phyloP scores from a whole-genome alignment of 2,113 vertebrate genomes.

The Neolamprologus falcicula region DNA sequence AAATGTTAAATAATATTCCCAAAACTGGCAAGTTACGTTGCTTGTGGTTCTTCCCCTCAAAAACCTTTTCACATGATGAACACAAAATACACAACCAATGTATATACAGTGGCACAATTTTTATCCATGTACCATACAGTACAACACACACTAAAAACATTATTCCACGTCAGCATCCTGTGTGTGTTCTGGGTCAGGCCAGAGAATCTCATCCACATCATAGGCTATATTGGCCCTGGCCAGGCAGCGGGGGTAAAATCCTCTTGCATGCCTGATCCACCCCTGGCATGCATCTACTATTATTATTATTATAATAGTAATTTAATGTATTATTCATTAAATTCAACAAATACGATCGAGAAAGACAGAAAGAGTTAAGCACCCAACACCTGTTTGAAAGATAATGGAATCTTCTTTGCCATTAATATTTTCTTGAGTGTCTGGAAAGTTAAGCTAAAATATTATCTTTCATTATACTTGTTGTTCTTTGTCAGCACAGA shows the following conservation, averaged over 20 bases:
- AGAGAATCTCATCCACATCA: neutral
- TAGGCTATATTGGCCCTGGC: neutral
- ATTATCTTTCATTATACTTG: neutral
- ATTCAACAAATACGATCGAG: neutral
- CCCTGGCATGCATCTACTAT: neutral
- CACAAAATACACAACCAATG: too few species aligned
- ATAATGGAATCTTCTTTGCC: neutral
- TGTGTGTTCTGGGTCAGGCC: rapidly evolving
- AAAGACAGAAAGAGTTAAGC: neutral
- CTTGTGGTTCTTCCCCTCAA: neutral
- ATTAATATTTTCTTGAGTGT: neutral
- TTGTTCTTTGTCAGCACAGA: neutral
- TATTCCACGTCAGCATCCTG: neutral
- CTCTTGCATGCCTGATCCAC: neutral
- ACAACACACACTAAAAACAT: neutral
- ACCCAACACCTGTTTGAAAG: neutral
- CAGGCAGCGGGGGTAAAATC: neutral
- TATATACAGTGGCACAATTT: too few species aligned
- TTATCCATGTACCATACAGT: neutral
- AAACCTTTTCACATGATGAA: neutral
- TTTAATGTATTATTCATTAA: neutral
- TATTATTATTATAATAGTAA: too few species aligned
- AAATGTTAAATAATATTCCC: neutral
- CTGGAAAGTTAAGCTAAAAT: neutral
- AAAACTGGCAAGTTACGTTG: neutral